A percentile compares a stretch with the other conserved stretches of the same genome.
Conservation (phyloP, 2,113 vertebrate genomes). For the Misgurnus mizolepis region DNA sequence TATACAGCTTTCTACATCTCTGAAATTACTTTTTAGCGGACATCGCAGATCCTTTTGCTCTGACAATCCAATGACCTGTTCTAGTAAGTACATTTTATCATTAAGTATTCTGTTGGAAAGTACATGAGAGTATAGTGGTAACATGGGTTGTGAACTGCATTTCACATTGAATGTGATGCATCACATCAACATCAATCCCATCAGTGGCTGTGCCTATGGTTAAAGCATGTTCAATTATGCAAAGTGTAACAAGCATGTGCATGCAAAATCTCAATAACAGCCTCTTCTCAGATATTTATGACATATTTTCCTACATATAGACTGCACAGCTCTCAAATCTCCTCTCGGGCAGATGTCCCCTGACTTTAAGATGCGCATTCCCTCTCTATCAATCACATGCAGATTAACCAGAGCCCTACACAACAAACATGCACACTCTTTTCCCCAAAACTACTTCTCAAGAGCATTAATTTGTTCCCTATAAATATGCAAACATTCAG, state of each 20-base stretch:
- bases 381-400: neutral
- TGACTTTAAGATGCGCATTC: constrained; percentile 1
- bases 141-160: neutral
- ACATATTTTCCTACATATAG: neutral
- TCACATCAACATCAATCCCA: too few species aligned
- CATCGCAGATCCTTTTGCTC: too few species aligned
- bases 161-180: too few species aligned
- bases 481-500: constrained; percentile 30
- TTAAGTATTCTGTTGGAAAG: too few species aligned
- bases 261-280: neutral
- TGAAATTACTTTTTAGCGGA: too few species aligned
- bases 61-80: too few species aligned
- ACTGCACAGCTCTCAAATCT: constrained; percentile 15
- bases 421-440: neutral
- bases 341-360: constrained; percentile 14
- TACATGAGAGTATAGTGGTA: neutral
- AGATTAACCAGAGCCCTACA: neutral
- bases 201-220: too few species aligned
- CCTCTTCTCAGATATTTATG: neutral
- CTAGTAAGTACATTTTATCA: too few species aligned
- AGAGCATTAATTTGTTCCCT: constrained; percentile 12
- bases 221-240: neutral
- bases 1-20: too few species aligned
- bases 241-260: neutral
- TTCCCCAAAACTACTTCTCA: neutral